Percentiles rank a stretch among this genome's conserved stretches.
phyloP scores from a whole-genome alignment of 2,888 invertebrate species.

The Drosophila falleni region DNA sequence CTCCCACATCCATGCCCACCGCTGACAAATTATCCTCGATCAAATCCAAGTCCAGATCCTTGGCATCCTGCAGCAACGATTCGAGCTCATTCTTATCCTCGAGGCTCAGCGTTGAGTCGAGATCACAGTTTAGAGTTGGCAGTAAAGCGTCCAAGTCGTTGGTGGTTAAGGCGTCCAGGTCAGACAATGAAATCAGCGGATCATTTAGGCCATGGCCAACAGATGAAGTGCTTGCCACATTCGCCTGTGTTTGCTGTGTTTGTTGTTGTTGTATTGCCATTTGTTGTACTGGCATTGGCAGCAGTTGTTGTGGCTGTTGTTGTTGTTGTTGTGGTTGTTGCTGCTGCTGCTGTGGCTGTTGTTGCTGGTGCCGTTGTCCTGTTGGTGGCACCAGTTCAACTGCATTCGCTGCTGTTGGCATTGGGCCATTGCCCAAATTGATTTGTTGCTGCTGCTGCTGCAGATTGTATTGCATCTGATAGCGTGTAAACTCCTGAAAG shows the following conservation, averaged over 20 bases:
- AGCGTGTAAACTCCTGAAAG: constrained; percentile 88
- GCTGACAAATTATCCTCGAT: constrained; percentile 86
- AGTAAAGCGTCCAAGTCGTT: constrained; percentile 89
- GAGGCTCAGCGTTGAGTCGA: constrained; percentile 85
- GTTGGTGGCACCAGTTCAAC: constrained; percentile 29
- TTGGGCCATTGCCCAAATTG: constrained; percentile 81
- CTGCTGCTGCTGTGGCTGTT: constrained; percentile 33
- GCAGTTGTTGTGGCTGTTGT: constrained; percentile 30
- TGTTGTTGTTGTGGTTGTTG: constrained; percentile 39
- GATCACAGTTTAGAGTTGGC: constrained; percentile 87
- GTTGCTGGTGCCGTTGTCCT: constrained; percentile 29
- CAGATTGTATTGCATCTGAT: constrained; percentile 89
- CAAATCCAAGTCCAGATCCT: constrained; percentile 85
- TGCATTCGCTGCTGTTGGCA: constrained; percentile 53
- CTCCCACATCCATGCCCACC: constrained; percentile 78
- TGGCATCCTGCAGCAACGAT: constrained; percentile 84
- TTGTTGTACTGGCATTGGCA: constrained; percentile 29
- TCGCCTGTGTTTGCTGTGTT: not conserved
- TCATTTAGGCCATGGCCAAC: constrained; percentile 66
- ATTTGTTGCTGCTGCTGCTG: constrained; percentile 86
- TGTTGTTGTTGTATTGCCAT: constrained; percentile 26
- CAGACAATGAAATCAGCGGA: constrained; percentile 81
- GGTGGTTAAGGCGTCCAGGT: constrained; percentile 83
- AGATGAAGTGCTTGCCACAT: constrained; percentile 30
- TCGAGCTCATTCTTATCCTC: constrained; percentile 85